Base-by-base conservation (phyloP, 2,888 invertebrate species). In the Oegoconia quadripuncta region DNA sequence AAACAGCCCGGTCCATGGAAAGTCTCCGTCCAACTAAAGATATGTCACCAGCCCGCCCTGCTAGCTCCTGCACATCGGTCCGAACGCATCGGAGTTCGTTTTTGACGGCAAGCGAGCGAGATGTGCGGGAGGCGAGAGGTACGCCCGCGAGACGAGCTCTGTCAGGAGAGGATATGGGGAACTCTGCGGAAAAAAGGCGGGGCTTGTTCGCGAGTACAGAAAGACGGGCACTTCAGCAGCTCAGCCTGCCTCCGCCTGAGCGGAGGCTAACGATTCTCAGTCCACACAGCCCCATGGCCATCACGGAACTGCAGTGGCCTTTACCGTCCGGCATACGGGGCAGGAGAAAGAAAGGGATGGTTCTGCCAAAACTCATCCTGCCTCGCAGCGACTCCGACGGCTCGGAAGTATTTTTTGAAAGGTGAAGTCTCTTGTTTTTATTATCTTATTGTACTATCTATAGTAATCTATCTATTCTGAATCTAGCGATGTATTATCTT, bases 381-480 rank as follows among this genome's bases (percentile, higher is more conserved):
- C 93, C 93, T 34, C 89, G 92, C 67, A 93, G 93, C 68, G 93
- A 93, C 73, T 93, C 93, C 48, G 92, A 93, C 53, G 91, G 91
- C 63, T 90, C 90, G 48, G 91, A 90, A 60, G 90, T 90, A 44
- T 91, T 91, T 74, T 86, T 89, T 50, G 90, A 90, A 82, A 90
- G 90, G 77, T 89, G 88, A 68, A 75, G 73, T 41, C 20, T 26
- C 26, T 4, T 15, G 14, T 28, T 16, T 7, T 22, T 13, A n/a
- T 22, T 22, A 13, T 14, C 2, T 15, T 32, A 13, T 13, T 14
- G 20, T 9, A 30, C 5, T 30, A 29, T 2, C 1, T 31, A 7
- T 29, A n/a, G 12, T n/a, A 17, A 18, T 12, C 17, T 30, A 17
- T 16, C n/a, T 12, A n/a, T n/a, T n/a, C n/a, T n/a, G n/a, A n/a